These are phyloP conservation scores for Barypeithes pellucidus DNA, from an alignment of 2,888 invertebrate genomes.

Conservation along the genomic window DNA sequence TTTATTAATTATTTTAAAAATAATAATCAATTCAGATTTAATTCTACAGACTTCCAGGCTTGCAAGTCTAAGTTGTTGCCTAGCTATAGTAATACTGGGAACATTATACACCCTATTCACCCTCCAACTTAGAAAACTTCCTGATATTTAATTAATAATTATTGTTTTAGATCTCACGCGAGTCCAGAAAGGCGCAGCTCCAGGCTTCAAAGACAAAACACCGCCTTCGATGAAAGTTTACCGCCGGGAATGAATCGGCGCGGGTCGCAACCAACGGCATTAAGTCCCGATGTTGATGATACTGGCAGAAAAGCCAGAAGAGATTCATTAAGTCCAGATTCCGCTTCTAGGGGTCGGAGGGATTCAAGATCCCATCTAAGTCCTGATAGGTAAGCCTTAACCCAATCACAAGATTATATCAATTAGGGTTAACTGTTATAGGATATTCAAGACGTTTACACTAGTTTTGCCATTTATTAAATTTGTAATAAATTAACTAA, in stretches of 20 bases:
- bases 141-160: no score
- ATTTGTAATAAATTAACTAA: no score
- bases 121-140: no score
- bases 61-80: no score
- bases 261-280: conserved; percentile 86
- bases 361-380: conserved; percentile 86
- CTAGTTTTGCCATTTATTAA: no score
- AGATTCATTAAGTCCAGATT: conserved; percentile 93
- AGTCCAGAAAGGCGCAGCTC: conserved; percentile 63
- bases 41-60: no score
- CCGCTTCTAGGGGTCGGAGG: conserved; percentile 81
- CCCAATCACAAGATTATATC: not conserved
- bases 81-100: no score
- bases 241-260: conserved; percentile 81
- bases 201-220: conserved; percentile 88
- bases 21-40: no score
- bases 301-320: conserved; percentile 82
- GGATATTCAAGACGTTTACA: no score
- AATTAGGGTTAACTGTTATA: no score
- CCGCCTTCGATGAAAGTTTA: conserved; percentile 90
- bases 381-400: conserved; percentile 76
- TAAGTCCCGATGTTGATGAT: conserved; percentile 86
- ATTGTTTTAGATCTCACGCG: conserved; percentile 47
- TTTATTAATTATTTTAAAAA: no score
- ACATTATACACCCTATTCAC: no score